Base-by-base conservation (phyloP, 2,113 vertebrate species). In the Oreochromis aureus region DNA sequence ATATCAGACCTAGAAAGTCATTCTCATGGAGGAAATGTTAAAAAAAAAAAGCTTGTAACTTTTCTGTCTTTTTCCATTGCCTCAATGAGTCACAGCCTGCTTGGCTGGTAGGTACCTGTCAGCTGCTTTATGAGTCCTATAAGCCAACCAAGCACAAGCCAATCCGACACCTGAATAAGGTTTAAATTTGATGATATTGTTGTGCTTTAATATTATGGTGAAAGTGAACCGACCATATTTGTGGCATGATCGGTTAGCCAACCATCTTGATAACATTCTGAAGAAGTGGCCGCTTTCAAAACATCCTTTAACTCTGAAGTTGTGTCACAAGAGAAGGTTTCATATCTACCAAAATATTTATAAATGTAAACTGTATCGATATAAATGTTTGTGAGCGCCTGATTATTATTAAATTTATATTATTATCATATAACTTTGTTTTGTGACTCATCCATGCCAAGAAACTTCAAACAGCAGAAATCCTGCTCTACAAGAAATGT, bases 181-280 rank as follows among this genome's bases (percentile, higher is more conserved):
- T 58, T 27, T 12, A 58, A 58, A 58, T 27, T 27, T 27, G 55
- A 15, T 27, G 0, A 58, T 27, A 58, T 5, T 27, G 55, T 1
- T 58, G 55, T 58, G 55, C 55, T 58, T 58, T 27, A 15, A 58
- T 27, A 58, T 58, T 12, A 58, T 58, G 6, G 6, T 15, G 15
- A 27, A 58, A 15, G 11, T 58, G 55, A 27, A 27, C 24, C 6
- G 55, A 58, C 22, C 24, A 27, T 58, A 7, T 27, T 1, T 30
- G 24, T 2, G 27, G 13, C 1, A 27, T 0, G 24, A 3, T 6
- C 2, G 5, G 1, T 59, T 59, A 16, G 13, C 56, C 56, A 59
- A 18, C 56, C 4, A 1, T 16, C 27, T 16, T 59, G 56, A 30
- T 59, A 16, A 59, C 24, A 59, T 0, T 32, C 7, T 59, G 27